phyloP scores from a whole-genome alignment of 1,140 invertebrate genomes.

The Eumaeus atala region DNA sequence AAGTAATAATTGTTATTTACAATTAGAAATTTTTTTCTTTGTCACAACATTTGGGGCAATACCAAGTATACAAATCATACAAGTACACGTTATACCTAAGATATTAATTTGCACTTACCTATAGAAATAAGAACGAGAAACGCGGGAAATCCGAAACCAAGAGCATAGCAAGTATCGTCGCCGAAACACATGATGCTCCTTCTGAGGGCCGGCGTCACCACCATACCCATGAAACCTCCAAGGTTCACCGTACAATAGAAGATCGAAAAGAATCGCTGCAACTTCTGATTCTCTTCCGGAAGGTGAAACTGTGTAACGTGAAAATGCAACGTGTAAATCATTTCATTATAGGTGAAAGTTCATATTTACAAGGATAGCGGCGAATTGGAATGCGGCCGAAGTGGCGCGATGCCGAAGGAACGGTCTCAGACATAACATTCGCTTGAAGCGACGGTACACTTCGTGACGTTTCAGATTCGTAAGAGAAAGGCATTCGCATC shows the following conservation, averaged over 20 bases:
- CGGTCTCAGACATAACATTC: no score
- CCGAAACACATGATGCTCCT: slow-evolving; percentile 82
- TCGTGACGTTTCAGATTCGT: no score
- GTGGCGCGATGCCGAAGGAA: no score
- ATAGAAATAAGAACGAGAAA: slow-evolving; percentile 79
- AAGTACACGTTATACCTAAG: slow-evolving; percentile 1
- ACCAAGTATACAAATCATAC: no score
- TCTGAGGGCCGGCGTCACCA: slow-evolving; percentile 83
- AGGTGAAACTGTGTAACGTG: slow-evolving; percentile 78
- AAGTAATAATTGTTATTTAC: no score
- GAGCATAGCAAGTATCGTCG: slow-evolving; percentile 82
- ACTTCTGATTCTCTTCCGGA: slow-evolving; percentile 74
- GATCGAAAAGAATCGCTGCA: slow-evolving; percentile 83
- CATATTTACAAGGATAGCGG: no score
- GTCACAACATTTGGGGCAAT: no score
- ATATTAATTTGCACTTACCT: slow-evolving; percentile 52
- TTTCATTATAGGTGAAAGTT: no score
- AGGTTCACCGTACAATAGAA: slow-evolving; percentile 89
- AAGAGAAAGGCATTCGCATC: no score
- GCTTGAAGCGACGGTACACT: no score
- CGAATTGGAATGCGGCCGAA: no score
- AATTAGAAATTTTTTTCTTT: no score
- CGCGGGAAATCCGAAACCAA: slow-evolving; percentile 87
- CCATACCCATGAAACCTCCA: slow-evolving; percentile 83
- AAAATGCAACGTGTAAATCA: neutral